Percentiles rank a stretch among this genome's conserved stretches.
Conservation (phyloP, 1,140 invertebrate genomes). For the Belonocnema kinseyi region DNA sequence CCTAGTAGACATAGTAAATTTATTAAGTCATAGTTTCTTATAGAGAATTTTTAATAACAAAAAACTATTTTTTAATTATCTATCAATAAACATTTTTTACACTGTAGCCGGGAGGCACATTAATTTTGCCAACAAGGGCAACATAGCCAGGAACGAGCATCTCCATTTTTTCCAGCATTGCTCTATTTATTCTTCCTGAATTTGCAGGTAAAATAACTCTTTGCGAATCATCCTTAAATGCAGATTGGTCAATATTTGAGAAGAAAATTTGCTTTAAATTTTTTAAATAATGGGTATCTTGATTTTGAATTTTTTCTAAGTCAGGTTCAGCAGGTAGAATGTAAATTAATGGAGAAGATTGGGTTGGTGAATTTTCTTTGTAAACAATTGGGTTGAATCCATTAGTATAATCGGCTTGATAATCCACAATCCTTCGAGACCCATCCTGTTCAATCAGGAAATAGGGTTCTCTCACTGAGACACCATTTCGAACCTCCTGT, state of each 20-base stretch:
- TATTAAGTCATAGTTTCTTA: too few relatives aligned
- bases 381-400: slow-evolving; percentile 67
- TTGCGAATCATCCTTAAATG: not conserved
- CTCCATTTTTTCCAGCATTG: not conserved
- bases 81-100: slow-evolving; percentile 36
- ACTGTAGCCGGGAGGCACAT: slow-evolving; percentile 40
- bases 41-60: too few relatives aligned
- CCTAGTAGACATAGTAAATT: too few relatives aligned
- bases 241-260: not conserved
- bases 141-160: slow-evolving; percentile 20
- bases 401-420: slow-evolving; percentile 65
- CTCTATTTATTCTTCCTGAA: not conserved
- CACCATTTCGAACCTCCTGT: slow-evolving; percentile 48
- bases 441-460: slow-evolving; percentile 60
- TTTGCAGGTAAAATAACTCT: not conserved
- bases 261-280: not conserved
- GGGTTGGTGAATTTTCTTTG: not conserved
- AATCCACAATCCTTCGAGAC: slow-evolving; percentile 56
- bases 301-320: too few relatives aligned
- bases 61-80: not conserved
- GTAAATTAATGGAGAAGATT: too few relatives aligned
- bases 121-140: slow-evolving; percentile 22
- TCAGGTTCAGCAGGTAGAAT: too few relatives aligned
- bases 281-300: too few relatives aligned
- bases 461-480: slow-evolving; percentile 52